Conservation (phyloP, 2,888 invertebrate species). For the Aspidiotus rigidus region DNA sequence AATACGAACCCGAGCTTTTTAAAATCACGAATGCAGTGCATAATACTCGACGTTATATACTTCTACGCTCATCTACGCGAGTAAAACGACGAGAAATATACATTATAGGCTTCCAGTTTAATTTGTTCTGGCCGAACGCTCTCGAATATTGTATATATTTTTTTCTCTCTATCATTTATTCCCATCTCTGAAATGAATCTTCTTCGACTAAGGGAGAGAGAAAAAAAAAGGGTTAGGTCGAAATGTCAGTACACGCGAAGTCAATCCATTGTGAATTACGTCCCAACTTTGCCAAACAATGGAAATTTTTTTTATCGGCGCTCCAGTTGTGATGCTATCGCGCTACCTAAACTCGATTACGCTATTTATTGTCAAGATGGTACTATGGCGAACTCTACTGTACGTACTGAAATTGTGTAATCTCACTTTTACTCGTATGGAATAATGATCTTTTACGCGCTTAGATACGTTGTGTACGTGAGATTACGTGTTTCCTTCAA, state of each 20-base stretch:
- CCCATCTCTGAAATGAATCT: slow-evolving; percentile 2
- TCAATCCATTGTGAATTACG: slow-evolving; percentile 3
- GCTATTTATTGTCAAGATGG: not conserved
- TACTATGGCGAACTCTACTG: too few relatives aligned
- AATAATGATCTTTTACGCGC: too few relatives aligned
- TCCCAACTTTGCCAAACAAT: slow-evolving; percentile 4
- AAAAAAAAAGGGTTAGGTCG: slow-evolving; percentile 4
- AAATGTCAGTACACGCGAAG: not conserved
- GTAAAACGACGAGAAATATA: not conserved
- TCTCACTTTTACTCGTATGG: too few relatives aligned
- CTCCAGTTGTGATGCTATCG: slow-evolving; percentile 2
- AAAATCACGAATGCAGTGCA: slow-evolving; percentile 2
- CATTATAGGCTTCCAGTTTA: slow-evolving; percentile 2
- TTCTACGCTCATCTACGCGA: not conserved
- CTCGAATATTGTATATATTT: not conserved
- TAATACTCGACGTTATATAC: too few relatives aligned
- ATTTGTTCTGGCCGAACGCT: slow-evolving; percentile 4
- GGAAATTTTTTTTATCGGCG: not conserved
- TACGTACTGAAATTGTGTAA: too few relatives aligned
- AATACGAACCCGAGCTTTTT: not conserved
- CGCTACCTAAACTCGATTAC: not conserved
- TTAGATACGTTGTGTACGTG: too few relatives aligned
- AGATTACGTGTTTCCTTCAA: too few relatives aligned
- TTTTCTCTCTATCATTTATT: not conserved
- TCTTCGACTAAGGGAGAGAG: not conserved